Conservation (phyloP, 2,113 vertebrate genomes). For the Cairina moschata region DNA sequence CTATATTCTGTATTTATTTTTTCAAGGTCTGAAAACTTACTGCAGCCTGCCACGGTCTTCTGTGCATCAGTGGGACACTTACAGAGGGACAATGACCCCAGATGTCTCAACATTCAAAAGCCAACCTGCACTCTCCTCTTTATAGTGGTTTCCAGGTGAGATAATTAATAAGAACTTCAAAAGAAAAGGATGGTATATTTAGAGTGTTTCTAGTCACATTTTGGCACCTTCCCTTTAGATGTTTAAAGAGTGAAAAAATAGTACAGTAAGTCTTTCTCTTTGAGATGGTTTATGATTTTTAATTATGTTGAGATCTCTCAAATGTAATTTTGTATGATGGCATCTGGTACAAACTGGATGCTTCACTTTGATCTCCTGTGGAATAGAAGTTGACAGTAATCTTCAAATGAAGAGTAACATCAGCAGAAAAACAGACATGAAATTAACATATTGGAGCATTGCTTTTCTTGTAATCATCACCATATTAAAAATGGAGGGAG, state of each 20-base stretch:
- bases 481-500: slow-evolving; percentile 23
- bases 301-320: slow-evolving; percentile 39
- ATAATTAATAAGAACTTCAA: slow-evolving; percentile 33
- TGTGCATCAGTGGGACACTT: background rate
- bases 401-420: slow-evolving; percentile 62
- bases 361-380: slow-evolving; percentile 33
- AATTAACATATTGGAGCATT: slow-evolving; percentile 54
- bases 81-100: background rate
- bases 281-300: slow-evolving; percentile 14
- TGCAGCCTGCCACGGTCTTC: background rate
- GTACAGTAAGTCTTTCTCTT: slow-evolving; percentile 10
- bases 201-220: background rate
- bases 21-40: background rate
- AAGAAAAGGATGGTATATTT: background rate
- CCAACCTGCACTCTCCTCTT: background rate
- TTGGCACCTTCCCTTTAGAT: slow-evolving; percentile 10
- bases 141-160: background rate
- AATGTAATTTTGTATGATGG: slow-evolving; percentile 43
- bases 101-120: background rate
- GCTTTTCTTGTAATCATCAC: slow-evolving; percentile 41
- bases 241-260: background rate
- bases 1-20: background rate
- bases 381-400: slow-evolving; percentile 45
- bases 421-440: slow-evolving; percentile 57
- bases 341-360: slow-evolving; percentile 47